Conservation (phyloP, 2,888 invertebrate genomes). For the Drosophila trichaetosa region DNA sequence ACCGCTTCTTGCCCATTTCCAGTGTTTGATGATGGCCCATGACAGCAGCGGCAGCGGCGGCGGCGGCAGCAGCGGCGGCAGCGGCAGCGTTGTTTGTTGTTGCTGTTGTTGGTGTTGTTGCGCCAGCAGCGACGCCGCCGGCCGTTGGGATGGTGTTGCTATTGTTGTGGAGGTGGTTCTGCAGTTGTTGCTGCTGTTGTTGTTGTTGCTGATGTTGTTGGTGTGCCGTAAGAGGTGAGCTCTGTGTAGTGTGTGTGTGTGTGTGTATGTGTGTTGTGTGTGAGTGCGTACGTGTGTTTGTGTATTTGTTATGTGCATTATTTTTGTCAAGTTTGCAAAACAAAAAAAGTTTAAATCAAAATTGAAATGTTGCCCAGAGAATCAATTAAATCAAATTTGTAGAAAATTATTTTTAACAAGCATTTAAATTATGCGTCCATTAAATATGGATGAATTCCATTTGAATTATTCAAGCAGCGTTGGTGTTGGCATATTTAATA, state of each 20-base stretch:
- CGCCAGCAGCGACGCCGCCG: constrained; percentile 85
- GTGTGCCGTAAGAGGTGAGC: constrained; percentile 85
- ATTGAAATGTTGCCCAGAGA: constrained; percentile 26
- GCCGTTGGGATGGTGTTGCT: constrained; percentile 82
- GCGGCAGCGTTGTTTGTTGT: constrained; percentile 70
- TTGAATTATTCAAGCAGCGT: constrained; percentile 68
- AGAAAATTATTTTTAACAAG: constrained; percentile 57
- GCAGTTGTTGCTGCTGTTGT: constrained; percentile 64
- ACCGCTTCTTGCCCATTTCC: constrained; percentile 98
- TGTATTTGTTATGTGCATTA: constrained; percentile 22
- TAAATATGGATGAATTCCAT: constrained; percentile 60
- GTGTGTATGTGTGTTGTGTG: constrained; percentile 38
- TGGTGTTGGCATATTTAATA: constrained; percentile 64
- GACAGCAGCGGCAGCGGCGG: constrained; percentile 87
- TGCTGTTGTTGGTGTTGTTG: constrained; percentile 71
- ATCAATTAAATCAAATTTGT: constrained; percentile 40
- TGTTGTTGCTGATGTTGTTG: constrained; percentile 71
- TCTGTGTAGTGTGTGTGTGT: constrained; percentile 64
- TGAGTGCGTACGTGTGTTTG: constrained; percentile 23
- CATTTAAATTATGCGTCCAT: constrained; percentile 67
- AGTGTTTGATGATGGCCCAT: constrained; percentile 86
- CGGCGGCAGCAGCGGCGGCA: constrained; percentile 84
- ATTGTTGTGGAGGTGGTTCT: constrained; percentile 67
- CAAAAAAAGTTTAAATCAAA: constrained; percentile 11
- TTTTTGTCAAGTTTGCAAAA: constrained; percentile 31